A percentile compares a stretch with the other conserved stretches of the same genome.
phyloP scores from a whole-genome alignment of 2,797 vertebrate species.

The Sebastes baramenuke region DNA sequence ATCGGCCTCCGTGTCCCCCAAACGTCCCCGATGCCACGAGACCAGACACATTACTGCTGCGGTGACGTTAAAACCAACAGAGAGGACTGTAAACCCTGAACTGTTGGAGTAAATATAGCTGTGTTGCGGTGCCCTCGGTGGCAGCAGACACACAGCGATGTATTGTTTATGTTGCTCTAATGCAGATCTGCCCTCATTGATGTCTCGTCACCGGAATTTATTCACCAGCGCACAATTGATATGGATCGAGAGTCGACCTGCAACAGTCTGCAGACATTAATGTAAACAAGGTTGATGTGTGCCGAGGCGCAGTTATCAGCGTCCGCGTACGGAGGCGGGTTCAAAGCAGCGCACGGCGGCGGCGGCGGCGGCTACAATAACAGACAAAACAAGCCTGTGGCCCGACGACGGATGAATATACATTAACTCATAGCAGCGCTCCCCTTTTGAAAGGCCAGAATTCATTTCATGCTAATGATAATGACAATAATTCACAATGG shows the following conservation, averaged over 20 bases:
- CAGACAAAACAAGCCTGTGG: slow-evolving; percentile 43
- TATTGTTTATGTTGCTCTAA: slow-evolving; percentile 55
- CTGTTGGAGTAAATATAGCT: slow-evolving; percentile 25
- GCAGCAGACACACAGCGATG: slow-evolving; percentile 21
- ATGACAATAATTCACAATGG: slow-evolving; percentile 76
- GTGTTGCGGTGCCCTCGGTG: slow-evolving; percentile 29
- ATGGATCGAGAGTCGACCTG: slow-evolving; percentile 90
- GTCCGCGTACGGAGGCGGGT: slow-evolving; percentile 1
- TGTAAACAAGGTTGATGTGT: slow-evolving; percentile 88
- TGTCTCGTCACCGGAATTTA: slow-evolving; percentile 88
- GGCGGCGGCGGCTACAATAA: slow-evolving; percentile 24
- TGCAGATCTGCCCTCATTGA: slow-evolving; percentile 67
- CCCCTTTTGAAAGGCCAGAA: slow-evolving; percentile 61
- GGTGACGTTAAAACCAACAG: slow-evolving; percentile 59
- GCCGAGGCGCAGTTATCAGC: slow-evolving; percentile 84
- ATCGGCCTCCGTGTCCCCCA: slow-evolving; percentile 54
- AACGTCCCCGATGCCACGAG: slow-evolving; percentile 51
- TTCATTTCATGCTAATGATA: slow-evolving; percentile 74
- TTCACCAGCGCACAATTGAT: slow-evolving; percentile 89
- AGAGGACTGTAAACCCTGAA: slow-evolving; percentile 39
- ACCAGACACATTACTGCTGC: slow-evolving; percentile 50
- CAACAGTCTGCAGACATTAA: slow-evolving; percentile 86
- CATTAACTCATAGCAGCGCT: slow-evolving; percentile 45
- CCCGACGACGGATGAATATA: slow-evolving; percentile 55
- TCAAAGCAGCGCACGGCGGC: slow-evolving; percentile 36